These are phyloP conservation scores for Podarcis muralis DNA, from an alignment of 2,113 vertebrate species.

Conservation along the genomic window DNA sequence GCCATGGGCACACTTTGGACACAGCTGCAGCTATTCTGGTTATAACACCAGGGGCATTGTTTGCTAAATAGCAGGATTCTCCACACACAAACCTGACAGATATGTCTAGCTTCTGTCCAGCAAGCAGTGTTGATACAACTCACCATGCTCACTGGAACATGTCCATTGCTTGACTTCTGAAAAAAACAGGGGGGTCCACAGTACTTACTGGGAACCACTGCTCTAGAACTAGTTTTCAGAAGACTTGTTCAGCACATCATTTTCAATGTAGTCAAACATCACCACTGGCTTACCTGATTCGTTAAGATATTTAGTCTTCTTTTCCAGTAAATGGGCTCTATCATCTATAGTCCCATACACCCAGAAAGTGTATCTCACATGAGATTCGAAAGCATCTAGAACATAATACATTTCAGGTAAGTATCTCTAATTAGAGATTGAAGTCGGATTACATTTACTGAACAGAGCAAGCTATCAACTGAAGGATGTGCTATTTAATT, in stretches of 20 bases:
- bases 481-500: background rate
- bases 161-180: no score
- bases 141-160: background rate
- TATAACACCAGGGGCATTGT: background rate
- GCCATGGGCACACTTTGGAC: background rate
- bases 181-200: no score
- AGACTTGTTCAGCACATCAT: slow-evolving; percentile 14
- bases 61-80: background rate
- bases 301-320: slow-evolving; percentile 61
- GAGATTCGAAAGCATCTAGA: slow-evolving; percentile 61
- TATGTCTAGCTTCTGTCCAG: background rate
- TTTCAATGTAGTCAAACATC: background rate
- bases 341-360: slow-evolving; percentile 59
- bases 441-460: background rate
- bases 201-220: no score
- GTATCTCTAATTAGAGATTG: background rate
- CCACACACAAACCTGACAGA: background rate
- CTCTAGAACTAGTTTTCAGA: background rate
- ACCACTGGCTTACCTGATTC: slow-evolving; percentile 65
- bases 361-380: slow-evolving; percentile 64
- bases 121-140: background rate
- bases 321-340: slow-evolving; percentile 54
- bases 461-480: background rate
- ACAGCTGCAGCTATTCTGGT: background rate
- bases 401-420: slow-evolving; percentile 19